phyloP scores from a whole-genome alignment of 2,888 invertebrate species.

The Cephus nigrinus region DNA sequence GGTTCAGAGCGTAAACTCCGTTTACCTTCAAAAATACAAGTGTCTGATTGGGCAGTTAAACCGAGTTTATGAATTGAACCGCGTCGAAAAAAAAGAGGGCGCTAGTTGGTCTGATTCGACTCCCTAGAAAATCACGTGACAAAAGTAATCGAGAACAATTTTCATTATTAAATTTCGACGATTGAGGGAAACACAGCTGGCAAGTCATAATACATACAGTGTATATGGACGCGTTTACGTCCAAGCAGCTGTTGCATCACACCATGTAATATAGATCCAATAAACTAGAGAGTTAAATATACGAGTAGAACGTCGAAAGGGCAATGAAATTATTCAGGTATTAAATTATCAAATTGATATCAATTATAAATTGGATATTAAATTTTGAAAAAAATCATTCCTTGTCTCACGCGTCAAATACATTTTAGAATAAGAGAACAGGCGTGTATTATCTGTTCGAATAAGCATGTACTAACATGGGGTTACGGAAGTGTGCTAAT shows the following conservation, averaged over 20 bases:
- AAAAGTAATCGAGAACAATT: neutral
- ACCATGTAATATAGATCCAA: neutral
- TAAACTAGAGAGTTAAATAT: neutral
- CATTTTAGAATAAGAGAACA: neutral
- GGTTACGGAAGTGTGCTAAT: neutral
- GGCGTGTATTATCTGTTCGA: neutral
- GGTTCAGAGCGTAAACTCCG: no score
- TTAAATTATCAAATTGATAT: neutral
- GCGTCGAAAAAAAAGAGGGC: no score
- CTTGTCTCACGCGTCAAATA: neutral
- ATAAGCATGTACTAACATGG: neutral
- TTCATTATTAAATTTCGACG: neutral
- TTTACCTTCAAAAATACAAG: no score
- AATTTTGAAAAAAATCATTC: neutral
- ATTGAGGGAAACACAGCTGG: neutral
- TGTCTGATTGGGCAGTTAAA: no score
- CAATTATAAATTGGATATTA: neutral
- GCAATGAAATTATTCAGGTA: neutral
- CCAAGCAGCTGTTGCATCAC: neutral
- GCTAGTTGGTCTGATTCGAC: neutral
- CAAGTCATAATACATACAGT: neutral
- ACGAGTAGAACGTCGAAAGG: neutral
- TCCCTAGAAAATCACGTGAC: neutral
- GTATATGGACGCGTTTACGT: neutral
- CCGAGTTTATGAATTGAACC: no score